These are phyloP conservation scores for Ormia ochracea DNA, from an alignment of 2,888 invertebrate species.

Conservation along the genomic window DNA sequence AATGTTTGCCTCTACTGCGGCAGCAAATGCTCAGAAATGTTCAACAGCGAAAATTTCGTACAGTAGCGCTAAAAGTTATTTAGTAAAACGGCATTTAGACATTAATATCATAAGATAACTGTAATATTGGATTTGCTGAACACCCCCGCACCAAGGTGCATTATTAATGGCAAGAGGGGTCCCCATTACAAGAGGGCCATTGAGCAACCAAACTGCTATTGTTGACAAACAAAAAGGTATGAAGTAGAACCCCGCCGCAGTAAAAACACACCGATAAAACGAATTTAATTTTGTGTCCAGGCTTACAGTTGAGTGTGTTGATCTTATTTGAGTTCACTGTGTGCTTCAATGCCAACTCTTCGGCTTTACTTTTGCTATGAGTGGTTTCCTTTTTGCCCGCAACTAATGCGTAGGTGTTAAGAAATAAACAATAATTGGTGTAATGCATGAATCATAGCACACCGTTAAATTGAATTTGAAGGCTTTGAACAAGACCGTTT, in stretches of 20 bases:
- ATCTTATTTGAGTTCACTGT: background rate
- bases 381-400: background rate
- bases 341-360: background rate
- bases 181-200: constrained; percentile 40
- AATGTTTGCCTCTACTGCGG: constrained; percentile 46
- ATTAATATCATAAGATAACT: constrained; percentile 68
- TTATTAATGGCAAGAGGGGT: background rate
- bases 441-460: constrained; percentile 59
- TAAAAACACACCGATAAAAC: background rate
- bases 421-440: constrained; percentile 58
- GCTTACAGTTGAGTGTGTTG: background rate
- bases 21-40: constrained; percentile 49
- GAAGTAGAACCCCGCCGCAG: background rate
- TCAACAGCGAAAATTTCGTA: constrained; percentile 31
- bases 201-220: constrained; percentile 38
- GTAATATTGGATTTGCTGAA: constrained; percentile 44
- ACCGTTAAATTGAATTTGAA: constrained; percentile 54
- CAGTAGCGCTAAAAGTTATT: constrained; percentile 53
- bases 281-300: background rate
- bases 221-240: constrained; percentile 3
- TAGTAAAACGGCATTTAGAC: constrained; percentile 69
- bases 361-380: background rate
- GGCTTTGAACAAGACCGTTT: constrained; percentile 30
- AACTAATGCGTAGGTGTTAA: constrained; percentile 56
- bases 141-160: background rate